Evolutionary conservation across 2,888 invertebrate genomes (phyloP).

Genomic region (Tachina grossa): DNA sequence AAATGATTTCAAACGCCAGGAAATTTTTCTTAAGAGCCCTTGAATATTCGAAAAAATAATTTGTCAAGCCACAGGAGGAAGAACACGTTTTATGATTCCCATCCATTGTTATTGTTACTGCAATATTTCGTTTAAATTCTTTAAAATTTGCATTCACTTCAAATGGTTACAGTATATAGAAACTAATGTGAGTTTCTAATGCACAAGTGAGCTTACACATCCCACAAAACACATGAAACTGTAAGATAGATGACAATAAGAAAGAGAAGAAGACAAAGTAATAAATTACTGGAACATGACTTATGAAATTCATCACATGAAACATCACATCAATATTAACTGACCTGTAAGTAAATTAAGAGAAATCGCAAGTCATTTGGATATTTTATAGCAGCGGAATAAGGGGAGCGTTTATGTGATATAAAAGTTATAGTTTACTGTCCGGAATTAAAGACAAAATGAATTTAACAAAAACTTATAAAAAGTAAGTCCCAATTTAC

Average conservation of each 20-base stretch:
- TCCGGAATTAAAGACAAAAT: no score
- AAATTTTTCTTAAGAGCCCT: neutral
- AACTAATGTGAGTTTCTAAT: no score
- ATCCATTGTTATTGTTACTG: conserved; percentile 1
- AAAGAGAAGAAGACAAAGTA: neutral
- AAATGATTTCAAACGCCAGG: conserved; percentile 19
- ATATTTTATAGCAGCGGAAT: neutral
- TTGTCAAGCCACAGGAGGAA: neutral
- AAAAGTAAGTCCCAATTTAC: no score
- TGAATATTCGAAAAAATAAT: neutral
- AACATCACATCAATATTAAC: conserved; percentile 6
- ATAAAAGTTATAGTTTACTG: neutral
- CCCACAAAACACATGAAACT: neutral
- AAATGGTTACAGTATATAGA: neutral
- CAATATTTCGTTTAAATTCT: conserved; percentile 19
- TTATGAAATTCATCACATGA: conserved; percentile 19
- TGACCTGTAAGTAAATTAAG: conserved; percentile 35
- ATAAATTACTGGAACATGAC: conserved; percentile 55
- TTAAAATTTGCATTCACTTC: conserved; percentile 25
- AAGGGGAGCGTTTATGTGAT: neutral
- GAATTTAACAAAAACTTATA: no score
- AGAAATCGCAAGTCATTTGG: conserved; percentile 23
- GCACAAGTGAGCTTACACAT: no score
- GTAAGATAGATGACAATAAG: neutral
- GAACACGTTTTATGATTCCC: conserved; percentile 19